Evolutionary conservation across 2,113 vertebrate species (phyloP).

Genomic region (Archocentrus centrarchus): DNA sequence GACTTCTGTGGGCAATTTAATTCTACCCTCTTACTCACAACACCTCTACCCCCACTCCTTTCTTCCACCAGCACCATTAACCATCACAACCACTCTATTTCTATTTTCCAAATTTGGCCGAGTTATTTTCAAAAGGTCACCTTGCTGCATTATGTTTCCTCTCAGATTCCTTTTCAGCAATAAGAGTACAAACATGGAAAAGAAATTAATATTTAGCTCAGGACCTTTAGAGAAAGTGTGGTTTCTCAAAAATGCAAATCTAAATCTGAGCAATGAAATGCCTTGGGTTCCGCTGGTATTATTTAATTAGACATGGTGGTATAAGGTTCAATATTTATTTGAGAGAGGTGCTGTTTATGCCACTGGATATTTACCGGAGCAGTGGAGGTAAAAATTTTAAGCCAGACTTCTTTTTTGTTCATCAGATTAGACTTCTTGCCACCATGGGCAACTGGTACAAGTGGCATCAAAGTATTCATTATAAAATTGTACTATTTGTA

Average conservation of each 20-base stretch:
- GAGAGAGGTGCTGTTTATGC: slow-evolving; percentile 71
- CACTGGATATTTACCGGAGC: slow-evolving; percentile 73
- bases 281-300: slow-evolving; percentile 30
- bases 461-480: slow-evolving; percentile 64
- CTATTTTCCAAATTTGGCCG: slow-evolving; percentile 45
- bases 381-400: slow-evolving; percentile 70
- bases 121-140: slow-evolving; percentile 65
- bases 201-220: slow-evolving; percentile 26
- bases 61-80: background rate
- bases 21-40: slow-evolving; percentile 35
- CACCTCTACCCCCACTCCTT: background rate
- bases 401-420: slow-evolving; percentile 63
- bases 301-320: slow-evolving; percentile 48
- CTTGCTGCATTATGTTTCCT: slow-evolving; percentile 23
- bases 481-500: slow-evolving; percentile 35
- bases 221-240: slow-evolving; percentile 8
- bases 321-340: slow-evolving; percentile 47
- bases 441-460: slow-evolving; percentile 54
- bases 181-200: background rate
- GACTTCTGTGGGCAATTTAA: slow-evolving; percentile 58
- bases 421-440: slow-evolving; percentile 68
- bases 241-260: slow-evolving; percentile 40
- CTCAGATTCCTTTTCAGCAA: slow-evolving; percentile 5
- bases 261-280: slow-evolving; percentile 21
- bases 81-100: background rate